Conservation (phyloP, 2,113 vertebrate genomes). For the Callipepla californica region DNA sequence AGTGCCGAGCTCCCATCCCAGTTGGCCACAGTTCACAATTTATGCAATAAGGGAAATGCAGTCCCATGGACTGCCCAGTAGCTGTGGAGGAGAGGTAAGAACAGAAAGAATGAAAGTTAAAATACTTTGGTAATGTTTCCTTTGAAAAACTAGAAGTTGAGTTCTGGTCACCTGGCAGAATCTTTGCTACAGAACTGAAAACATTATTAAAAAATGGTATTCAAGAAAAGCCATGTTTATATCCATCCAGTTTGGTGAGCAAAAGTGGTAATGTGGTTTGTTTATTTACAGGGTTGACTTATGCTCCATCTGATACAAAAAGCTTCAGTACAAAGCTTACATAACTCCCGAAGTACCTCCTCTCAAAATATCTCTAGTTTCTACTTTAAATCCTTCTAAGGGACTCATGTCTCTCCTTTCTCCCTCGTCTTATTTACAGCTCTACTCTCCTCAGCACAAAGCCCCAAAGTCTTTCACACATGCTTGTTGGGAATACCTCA, state of each 20-base stretch:
- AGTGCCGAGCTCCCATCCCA: neutral
- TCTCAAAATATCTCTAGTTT: neutral
- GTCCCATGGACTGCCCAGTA: neutral
- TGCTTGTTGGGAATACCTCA: neutral
- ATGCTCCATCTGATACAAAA: neutral
- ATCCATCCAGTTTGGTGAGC: neutral
- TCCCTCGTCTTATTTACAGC: neutral
- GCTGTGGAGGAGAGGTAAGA: neutral
- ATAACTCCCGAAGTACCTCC: neutral
- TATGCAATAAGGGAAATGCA: neutral
- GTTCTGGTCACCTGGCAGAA: neutral
- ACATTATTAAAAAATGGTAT: neutral
- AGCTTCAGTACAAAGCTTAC: neutral
- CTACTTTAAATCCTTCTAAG: neutral
- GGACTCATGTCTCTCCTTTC: neutral
- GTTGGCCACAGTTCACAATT: neutral
- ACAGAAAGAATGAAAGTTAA: neutral
- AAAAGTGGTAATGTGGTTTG: neutral
- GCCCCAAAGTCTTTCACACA: neutral
- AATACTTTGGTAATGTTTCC: neutral
- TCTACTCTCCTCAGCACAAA: neutral
- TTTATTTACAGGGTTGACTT: neutral
- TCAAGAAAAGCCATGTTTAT: neutral
- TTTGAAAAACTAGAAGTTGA: neutral
- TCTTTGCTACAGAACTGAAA: neutral